A percentile compares a stretch with the other conserved stretches of the same genome.
Evolutionary conservation across 1,140 invertebrate species (phyloP).

Genomic region (Cecropterus lyciades): DNA sequence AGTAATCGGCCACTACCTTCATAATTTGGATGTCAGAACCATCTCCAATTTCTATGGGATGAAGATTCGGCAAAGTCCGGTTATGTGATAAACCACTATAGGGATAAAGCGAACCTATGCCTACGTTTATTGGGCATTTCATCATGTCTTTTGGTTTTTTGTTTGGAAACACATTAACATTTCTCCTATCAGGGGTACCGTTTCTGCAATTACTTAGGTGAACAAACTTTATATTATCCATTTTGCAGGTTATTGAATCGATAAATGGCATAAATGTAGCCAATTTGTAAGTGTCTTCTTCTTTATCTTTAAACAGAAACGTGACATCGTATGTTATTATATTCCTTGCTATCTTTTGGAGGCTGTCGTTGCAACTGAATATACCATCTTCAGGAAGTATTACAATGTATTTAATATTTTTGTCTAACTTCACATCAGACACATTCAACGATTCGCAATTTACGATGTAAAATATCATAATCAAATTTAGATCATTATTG

Average conservation of each 20-base stretch:
- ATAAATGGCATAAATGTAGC: slow-evolving; percentile 13
- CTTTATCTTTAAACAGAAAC: slow-evolving; percentile 37
- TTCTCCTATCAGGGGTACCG: slow-evolving; percentile 34
- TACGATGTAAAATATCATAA: slow-evolving; percentile 42
- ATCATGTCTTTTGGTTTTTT: slow-evolving; percentile 54
- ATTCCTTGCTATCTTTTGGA: slow-evolving; percentile 31
- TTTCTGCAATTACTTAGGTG: slow-evolving; percentile 49
- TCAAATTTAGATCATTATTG: slow-evolving; percentile 37
- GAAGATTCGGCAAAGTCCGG: slow-evolving; percentile 43
- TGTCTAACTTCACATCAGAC: slow-evolving; percentile 21
- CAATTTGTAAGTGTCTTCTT: slow-evolving; percentile 9
- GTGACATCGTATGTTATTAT: slow-evolving; percentile 45
- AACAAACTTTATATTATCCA: slow-evolving; percentile 32
- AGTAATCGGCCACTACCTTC: slow-evolving; percentile 60
- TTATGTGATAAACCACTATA: slow-evolving; percentile 51
- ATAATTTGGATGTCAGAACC: slow-evolving; percentile 65
- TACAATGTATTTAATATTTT: slow-evolving; percentile 48
- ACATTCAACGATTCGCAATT: slow-evolving; percentile 35
- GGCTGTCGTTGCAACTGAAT: slow-evolving; percentile 23
- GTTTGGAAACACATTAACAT: slow-evolving; percentile 43
- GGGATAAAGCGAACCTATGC: slow-evolving; percentile 56
- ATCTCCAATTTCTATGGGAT: slow-evolving; percentile 42
- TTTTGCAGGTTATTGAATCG: slow-evolving; percentile 49
- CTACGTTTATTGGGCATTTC: slow-evolving; percentile 60
- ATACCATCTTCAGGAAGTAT: slow-evolving; percentile 38